Base-by-base conservation (phyloP, 2,113 vertebrate genomes). In the Oreocharis arfaki region DNA sequence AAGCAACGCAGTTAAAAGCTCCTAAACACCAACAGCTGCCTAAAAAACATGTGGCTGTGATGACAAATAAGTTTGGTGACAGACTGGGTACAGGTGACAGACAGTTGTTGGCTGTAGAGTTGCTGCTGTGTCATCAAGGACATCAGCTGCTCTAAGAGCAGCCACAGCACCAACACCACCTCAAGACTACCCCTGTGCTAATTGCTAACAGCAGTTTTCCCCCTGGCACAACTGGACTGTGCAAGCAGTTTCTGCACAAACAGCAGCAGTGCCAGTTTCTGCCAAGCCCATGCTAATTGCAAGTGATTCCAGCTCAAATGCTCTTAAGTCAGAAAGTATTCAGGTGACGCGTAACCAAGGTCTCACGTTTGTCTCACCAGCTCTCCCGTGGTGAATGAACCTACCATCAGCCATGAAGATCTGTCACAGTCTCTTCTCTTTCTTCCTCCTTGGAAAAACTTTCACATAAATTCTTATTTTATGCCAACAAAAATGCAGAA, bases 221-320 rank as follows among this genome's bases (percentile, higher is more conserved):
- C 41, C 47, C 9, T 44, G 68, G 92, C 92, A 95, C 79, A 74
- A 87, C 50, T 23, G 67, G 79, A 88, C 78, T 70, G 59, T 19
- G 52, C 59, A 64, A 78, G 78, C 18, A 85, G 83, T 61, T 96
- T 81, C 93, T 84, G 17, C 46, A 59, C 76, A 89, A 93, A 91
- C 82, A 94, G 85, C n/a, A 55, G 61, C 60, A 90, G 49, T 68
- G 93, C 73, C 93, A 95, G 93, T 87, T 96, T 93, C 93, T 96
- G 91, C 95, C 94, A 95, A 96, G 94, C 79, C 92, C 88, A 77
- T 44, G 65, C 64, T 92, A 95, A 96, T 81, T 90, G 52, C 70
- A 88, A 88, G 52, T 18, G 69, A 95, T 68, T 77, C 79, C 85
- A 90, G 76, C 47, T 56, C 73, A 80, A 89, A 90, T 3, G 10